Base-by-base conservation (phyloP, 2,113 vertebrate species). In the Sterrhoptilus dennistouni region DNA sequence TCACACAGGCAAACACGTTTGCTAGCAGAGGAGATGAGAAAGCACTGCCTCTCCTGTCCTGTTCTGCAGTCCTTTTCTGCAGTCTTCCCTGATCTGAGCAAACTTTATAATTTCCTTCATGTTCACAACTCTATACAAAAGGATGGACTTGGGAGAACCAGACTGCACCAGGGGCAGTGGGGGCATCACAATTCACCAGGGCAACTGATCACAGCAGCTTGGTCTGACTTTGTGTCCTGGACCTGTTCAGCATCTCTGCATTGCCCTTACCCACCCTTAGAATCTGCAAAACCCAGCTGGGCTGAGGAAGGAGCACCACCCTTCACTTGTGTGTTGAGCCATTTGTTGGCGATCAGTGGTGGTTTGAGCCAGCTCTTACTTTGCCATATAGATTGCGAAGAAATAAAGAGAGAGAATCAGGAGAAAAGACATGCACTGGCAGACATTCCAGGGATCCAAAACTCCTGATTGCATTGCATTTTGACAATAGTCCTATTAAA, bases 401-500 rank as follows among this genome's bases (percentile, higher is more conserved):
- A 56, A 80, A 50, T 42, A 24, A 20, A 83, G 18, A 33, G 8
- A 35, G 20, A 33, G 8, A 35, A 66, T 11, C 0, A 0, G 22
- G 59, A 15, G 23, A 74, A 70, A 70, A 81, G 45, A 29, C 69
- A 0, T 74, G 60, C 65, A 38, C 72, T 68, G 76, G 61, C 83
- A 93, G 57, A 94, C n/a, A 71, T 68, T 70, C 28, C 66, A 81
- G 72, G 20, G 52, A 66, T 89, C 56, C 0, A 3, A 83, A 83
- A 63, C 56, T 75, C 33, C 85, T 84, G 56, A 68, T 68, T 92
- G 23, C 75, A 83, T 36, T 92, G 76, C 94, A 50, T 75, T 94
- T 94, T 87, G 80, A 95, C 90, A 94, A 87, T 93, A 92, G 88
- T 78, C 56, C 61, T 88, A 92, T 94, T 95, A 92, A 95, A 84